A percentile compares a stretch with the other conserved stretches of the same genome.
Conservation (phyloP, 23 tunicate species). For the Halocynthia aurantium region DNA sequence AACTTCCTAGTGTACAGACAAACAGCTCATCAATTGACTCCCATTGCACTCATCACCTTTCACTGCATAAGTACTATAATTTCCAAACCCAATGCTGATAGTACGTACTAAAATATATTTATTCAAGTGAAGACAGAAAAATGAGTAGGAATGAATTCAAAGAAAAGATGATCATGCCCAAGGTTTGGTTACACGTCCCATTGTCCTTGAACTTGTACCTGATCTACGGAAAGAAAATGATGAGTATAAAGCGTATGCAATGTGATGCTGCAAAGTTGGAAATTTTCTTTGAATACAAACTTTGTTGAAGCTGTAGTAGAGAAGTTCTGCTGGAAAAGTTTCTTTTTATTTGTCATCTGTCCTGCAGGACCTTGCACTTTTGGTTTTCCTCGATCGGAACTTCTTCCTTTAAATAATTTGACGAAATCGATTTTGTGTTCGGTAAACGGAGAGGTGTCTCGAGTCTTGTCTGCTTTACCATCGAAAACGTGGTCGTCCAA, state of each 20-base stretch:
- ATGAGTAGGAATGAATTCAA: no score
- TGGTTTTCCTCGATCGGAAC: constrained; percentile 35
- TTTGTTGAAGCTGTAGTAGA: constrained; percentile 27
- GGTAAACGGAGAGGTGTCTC: neutral
- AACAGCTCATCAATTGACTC: no score
- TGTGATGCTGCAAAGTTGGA: neutral
- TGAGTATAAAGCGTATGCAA: neutral
- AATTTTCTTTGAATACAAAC: constrained; percentile 18
- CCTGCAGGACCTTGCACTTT: constrained; percentile 27
- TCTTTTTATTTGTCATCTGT: constrained; percentile 16
- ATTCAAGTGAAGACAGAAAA: no score
- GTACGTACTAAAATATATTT: no score
- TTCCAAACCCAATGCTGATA: no score
- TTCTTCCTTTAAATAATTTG: constrained; percentile 55
- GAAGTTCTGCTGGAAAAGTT: neutral
- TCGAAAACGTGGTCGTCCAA: neutral
- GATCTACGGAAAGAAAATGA: constrained; percentile 23
- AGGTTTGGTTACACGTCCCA: constrained; percentile 43
- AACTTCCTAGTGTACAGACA: no score
- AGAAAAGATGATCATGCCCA: constrained; percentile 52
- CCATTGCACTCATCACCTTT: no score
- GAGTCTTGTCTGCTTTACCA: neutral
- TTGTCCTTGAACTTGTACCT: constrained; percentile 10
- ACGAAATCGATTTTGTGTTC: constrained; percentile 43
- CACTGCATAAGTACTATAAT: no score